Evolutionary conservation across 2,113 vertebrate species (phyloP).

Genomic region (Sapajus apella): DNA sequence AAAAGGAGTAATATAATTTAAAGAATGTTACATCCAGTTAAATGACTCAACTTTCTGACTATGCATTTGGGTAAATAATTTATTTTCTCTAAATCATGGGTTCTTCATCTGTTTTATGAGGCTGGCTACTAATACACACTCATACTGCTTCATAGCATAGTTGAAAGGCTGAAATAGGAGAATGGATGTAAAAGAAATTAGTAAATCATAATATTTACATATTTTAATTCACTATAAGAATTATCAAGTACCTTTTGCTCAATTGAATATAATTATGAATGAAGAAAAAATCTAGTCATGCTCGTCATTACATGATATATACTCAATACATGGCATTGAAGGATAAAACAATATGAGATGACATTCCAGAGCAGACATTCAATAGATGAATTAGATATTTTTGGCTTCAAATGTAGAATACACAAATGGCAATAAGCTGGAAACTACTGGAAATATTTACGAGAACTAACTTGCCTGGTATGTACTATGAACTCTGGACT

Average conservation of each 20-base stretch:
- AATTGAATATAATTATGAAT: not conserved
- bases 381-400: rapidly evolving
- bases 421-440: not conserved
- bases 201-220: not conserved
- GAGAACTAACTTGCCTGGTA: not conserved
- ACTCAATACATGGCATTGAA: not conserved
- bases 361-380: not conserved
- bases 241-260: not conserved
- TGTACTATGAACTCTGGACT: too few species aligned
- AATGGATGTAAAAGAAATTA: not conserved
- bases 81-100: not conserved
- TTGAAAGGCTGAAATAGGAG: not conserved
- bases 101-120: not conserved
- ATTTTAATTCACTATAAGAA: not conserved
- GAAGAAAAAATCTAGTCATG: not conserved
- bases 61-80: not conserved
- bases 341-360: not conserved
- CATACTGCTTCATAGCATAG: not conserved
- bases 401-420: not conserved
- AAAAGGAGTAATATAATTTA: not conserved
- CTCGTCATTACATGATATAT: not conserved
- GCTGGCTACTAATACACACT: not conserved
- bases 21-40: not conserved
- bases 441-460: not conserved
- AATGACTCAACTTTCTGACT: not conserved